Percentiles rank a stretch among this genome's conserved stretches.
Conservation (phyloP, 2,888 invertebrate genomes). For the Polymixis flavicincta region DNA sequence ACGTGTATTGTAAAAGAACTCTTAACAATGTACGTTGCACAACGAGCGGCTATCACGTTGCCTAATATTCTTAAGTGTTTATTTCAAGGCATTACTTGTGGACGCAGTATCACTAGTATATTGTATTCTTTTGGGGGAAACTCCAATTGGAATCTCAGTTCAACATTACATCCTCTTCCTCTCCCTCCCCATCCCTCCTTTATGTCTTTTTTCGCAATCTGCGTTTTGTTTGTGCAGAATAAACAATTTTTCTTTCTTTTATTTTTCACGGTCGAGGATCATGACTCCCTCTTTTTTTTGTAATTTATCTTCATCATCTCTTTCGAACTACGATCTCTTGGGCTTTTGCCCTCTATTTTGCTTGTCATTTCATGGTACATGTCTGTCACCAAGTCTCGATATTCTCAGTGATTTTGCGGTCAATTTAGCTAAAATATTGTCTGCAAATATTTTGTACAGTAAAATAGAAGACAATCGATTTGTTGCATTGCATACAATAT, state of each 20-base stretch:
- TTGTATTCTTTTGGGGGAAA: not conserved
- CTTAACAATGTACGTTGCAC: slow-evolving; percentile 56
- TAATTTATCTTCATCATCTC: not conserved
- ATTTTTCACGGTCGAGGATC: not conserved
- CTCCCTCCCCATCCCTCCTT: too few species aligned
- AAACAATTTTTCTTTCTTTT: not conserved
- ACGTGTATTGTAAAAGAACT: slow-evolving; percentile 47
- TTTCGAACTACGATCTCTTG: not conserved
- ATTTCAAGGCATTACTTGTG: slow-evolving; percentile 45
- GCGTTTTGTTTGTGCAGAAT: too few species aligned
- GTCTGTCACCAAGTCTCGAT: not conserved
- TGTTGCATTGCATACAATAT: not conserved
- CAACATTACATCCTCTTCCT: not conserved
- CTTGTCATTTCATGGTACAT: not conserved
- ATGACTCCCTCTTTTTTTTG: not conserved
- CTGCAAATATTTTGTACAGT: not conserved
- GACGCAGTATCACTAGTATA: slow-evolving; percentile 16
- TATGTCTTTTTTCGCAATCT: too few species aligned
- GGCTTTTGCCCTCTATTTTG: not conserved
- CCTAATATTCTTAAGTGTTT: slow-evolving; percentile 39
- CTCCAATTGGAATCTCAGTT: not conserved
- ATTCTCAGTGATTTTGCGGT: not conserved
- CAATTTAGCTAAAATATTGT: not conserved
- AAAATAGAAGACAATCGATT: not conserved
- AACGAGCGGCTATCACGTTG: slow-evolving; percentile 49